phyloP scores from a whole-genome alignment of 2,888 invertebrate genomes.

The Corythucha ciliata region DNA sequence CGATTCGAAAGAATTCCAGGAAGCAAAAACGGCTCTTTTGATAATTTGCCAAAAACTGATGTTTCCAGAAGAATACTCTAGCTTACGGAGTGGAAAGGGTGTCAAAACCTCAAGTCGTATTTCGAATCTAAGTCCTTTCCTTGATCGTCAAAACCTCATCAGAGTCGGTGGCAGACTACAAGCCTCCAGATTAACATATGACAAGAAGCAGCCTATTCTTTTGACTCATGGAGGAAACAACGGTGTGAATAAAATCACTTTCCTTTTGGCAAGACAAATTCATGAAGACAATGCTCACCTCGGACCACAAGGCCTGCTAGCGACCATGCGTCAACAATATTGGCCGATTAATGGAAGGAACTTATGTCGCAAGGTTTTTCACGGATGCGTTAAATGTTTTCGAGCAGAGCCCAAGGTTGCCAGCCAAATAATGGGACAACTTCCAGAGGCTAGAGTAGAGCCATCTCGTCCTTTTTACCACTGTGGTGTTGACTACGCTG shows the following conservation, averaged over 20 bases:
- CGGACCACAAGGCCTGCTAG: slow-evolving; percentile 30
- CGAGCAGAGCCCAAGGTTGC: not conserved
- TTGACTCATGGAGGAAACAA: no score
- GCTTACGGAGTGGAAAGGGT: not conserved
- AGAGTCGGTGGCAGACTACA: slow-evolving; percentile 3
- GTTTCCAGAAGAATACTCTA: not conserved
- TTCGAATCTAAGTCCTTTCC: not conserved
- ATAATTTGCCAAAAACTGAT: not conserved
- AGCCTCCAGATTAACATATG: not conserved
- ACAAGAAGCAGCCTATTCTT: not conserved
- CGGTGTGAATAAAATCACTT: no score
- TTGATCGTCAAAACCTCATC: not conserved
- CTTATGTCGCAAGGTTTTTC: slow-evolving; percentile 25
- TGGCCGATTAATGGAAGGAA: slow-evolving; percentile 34
- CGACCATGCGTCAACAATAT: slow-evolving; percentile 29
- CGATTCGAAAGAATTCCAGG: not conserved
- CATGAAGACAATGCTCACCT: slow-evolving; percentile 26
- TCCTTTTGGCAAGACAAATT: no score
- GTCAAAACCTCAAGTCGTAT: not conserved
- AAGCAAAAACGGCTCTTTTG: not conserved
- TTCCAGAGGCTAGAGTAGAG: slow-evolving; percentile 7
- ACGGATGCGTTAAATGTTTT: slow-evolving; percentile 23
- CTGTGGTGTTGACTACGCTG: slow-evolving; percentile 13
- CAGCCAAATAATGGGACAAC: slow-evolving; percentile 8
- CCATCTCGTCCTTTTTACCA: slow-evolving; percentile 1